Base-by-base conservation (phyloP, 1,140 invertebrate species). In the Drosophila elegans region DNA sequence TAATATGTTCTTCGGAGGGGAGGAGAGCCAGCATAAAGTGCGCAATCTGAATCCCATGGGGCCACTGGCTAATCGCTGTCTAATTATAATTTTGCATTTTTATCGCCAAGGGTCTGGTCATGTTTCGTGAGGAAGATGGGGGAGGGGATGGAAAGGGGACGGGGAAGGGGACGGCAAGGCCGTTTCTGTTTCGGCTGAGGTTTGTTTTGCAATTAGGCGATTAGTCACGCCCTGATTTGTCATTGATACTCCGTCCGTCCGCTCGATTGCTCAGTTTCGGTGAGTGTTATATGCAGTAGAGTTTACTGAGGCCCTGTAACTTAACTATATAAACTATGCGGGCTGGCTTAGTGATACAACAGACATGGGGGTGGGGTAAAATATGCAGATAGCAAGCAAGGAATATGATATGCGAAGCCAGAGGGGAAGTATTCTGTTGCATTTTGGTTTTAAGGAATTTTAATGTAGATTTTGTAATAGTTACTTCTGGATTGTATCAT, bases 201-300 rank as follows among this genome's bases (percentile, higher is more conserved):
- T 84, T 71, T 55, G 73, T 57, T 53, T 75, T 74, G 82, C 83
- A 85, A 85, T 85, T 88, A 85, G 78, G 69, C 78, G 69, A 78
- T 85, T 85, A 64, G 82, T 82, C 82, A 88, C 82, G 82, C 82
- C 82, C 82, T 78, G 82, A 85, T 85, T 82, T 88, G 82, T 63
- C 78, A 85, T 88, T 78, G 83, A 88, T 85, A 88, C 57, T 62
- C 48, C 61, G 61, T 36, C 53, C 46, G 68, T 36, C 53, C 46
- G 68, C 32, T 39, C n/a, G 53, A 55, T 42, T 69, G 66, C 68
- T 71, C 68, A 66, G 67, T 49, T 69, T 48, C 13, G 29, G 51
- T 36, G 52, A 71, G 61, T 66, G 57, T 73, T 74, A 42, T 52
- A 16, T 46, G 13, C 12, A 44, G 38, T 27, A 51, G 39, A 53